Percentiles rank a stretch among this genome's conserved stretches.
These are phyloP conservation scores for Podabrus alpinus DNA, from an alignment of 2,888 invertebrate species.

Conservation along the genomic window DNA sequence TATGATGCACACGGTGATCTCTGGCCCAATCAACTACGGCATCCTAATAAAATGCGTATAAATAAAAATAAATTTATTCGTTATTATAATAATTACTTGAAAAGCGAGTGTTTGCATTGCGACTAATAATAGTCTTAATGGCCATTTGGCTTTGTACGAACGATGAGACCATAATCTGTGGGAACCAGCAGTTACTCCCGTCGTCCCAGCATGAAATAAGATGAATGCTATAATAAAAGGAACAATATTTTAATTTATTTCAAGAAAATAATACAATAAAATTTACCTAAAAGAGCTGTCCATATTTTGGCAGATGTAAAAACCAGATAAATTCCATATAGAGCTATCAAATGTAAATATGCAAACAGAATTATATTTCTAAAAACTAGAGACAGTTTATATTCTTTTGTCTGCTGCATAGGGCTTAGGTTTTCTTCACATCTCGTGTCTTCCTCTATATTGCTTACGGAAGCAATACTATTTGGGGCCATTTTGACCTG, in stretches of 20 bases:
- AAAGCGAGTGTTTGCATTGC: conserved; percentile 88
- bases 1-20: conserved; percentile 87
- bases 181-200: conserved; percentile 96
- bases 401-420: conserved; percentile 56
- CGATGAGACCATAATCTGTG: conserved; percentile 96
- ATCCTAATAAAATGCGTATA: conserved; percentile 58
- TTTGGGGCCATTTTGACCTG: not conserved
- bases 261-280: not conserved
- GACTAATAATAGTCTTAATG: conserved; percentile 77
- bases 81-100: conserved; percentile 57
- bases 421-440: not conserved
- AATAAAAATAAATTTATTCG: not conserved
- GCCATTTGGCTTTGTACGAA: conserved; percentile 93
- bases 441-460: not conserved
- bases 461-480: not conserved
- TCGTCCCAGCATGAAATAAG: conserved; percentile 76
- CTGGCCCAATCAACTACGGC: conserved; percentile 78
- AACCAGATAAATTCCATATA: conserved; percentile 76
- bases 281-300: conserved; percentile 75
- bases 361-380: conserved; percentile 79
- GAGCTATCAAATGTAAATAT: conserved; percentile 74
- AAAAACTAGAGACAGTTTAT: conserved; percentile 73
- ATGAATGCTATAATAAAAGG: conserved; percentile 59
- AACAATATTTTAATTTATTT: not conserved
- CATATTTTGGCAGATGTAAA: conserved; percentile 74